phyloP scores from a whole-genome alignment of 2,888 invertebrate species.

The Apoderus coryli region DNA sequence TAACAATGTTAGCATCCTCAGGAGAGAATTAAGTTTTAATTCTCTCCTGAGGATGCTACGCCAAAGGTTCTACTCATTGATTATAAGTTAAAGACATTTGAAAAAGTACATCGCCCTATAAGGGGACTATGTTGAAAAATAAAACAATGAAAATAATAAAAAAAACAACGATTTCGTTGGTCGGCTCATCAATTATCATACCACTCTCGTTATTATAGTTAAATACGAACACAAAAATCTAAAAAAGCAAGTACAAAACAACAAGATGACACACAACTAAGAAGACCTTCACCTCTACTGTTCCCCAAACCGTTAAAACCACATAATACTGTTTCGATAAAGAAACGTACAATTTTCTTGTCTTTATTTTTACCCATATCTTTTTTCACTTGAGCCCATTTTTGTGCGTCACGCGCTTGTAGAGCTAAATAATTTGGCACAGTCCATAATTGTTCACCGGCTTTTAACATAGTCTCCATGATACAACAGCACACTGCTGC shows the following conservation, averaged over 20 bases:
- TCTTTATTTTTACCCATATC: constrained; percentile 26
- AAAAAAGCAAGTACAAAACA: too few relatives aligned
- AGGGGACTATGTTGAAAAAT: too few relatives aligned
- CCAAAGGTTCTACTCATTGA: too few relatives aligned
- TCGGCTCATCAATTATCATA: constrained; percentile 3
- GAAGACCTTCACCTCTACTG: constrained; percentile 22
- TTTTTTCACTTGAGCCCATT: constrained; percentile 26
- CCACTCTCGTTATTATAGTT: too few relatives aligned
- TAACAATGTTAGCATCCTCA: too few relatives aligned
- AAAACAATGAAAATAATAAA: constrained; percentile 2
- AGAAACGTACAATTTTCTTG: constrained; percentile 27
- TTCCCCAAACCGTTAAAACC: constrained; percentile 21
- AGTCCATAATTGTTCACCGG: constrained; percentile 63
- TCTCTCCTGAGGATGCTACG: too few relatives aligned
- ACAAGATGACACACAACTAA: too few relatives aligned
- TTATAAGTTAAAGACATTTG: too few relatives aligned
- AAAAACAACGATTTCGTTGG: not conserved
- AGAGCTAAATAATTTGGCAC: constrained; percentile 58
- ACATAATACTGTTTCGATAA: constrained; percentile 21
- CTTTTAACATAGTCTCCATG: constrained; percentile 68
- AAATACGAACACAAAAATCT: too few relatives aligned
- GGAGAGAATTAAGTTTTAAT: too few relatives aligned
- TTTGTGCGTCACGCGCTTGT: constrained; percentile 39
- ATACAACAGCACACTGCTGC: constrained; percentile 80
- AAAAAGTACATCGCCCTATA: too few relatives aligned